These are phyloP conservation scores for Leuciscus idus DNA, from an alignment of 2,113 vertebrate species.

Conservation along the genomic window DNA sequence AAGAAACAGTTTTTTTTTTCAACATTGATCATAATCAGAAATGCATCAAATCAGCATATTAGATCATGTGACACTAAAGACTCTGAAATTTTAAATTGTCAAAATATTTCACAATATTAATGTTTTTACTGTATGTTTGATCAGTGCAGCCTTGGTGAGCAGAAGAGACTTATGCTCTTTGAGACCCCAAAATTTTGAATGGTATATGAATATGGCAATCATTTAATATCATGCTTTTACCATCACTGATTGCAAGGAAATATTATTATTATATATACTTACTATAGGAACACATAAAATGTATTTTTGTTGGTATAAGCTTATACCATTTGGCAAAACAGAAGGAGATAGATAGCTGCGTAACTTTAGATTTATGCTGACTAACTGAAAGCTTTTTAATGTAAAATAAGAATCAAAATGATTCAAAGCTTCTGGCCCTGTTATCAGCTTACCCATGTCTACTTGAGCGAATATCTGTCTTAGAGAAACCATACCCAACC, in stretches of 20 bases:
- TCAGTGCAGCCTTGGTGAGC: neutral
- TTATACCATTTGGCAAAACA: neutral
- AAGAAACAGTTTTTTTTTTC: neutral
- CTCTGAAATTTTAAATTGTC: neutral
- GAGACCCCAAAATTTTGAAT: neutral
- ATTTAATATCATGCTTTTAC: neutral
- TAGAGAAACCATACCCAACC: neutral
- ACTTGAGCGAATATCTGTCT: conserved; percentile 8
- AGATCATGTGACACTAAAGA: neutral
- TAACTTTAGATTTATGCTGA: neutral
- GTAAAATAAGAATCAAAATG: conserved; percentile 29
- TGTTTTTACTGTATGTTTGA: neutral
- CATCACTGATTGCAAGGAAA: neutral
- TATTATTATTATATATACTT: neutral
- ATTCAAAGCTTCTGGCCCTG: conserved; percentile 24
- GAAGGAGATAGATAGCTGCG: neutral
- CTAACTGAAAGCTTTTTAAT: neutral
- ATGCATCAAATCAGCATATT: neutral
- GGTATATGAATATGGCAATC: neutral
- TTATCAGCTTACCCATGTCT: conserved; percentile 11
- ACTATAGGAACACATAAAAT: neutral
- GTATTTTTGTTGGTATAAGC: neutral
- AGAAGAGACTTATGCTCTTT: neutral
- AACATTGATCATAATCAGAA: neutral
- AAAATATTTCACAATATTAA: neutral